Percentiles rank a stretch among this genome's conserved stretches.
These are phyloP conservation scores for Platygyra sinensis DNA, from an alignment of 64 coral and sea anemone genomes.

Conservation along the genomic window DNA sequence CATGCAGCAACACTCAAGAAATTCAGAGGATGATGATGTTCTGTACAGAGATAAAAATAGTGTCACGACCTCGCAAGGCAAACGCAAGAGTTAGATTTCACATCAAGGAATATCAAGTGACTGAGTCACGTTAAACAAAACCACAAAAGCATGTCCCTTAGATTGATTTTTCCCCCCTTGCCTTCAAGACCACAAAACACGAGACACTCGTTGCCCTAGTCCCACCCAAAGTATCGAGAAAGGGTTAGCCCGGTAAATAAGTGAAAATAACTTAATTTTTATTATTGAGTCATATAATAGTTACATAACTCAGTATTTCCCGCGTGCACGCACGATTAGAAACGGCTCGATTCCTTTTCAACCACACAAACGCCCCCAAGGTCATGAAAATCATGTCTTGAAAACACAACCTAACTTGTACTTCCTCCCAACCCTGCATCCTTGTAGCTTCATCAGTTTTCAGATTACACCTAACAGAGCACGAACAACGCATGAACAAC, in stretches of 20 bases:
- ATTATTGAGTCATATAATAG: background rate
- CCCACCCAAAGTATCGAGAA: background rate
- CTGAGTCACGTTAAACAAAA: conserved; percentile 63
- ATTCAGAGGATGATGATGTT: background rate
- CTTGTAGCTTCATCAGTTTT: background rate
- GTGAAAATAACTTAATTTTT: background rate
- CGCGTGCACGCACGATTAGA: background rate
- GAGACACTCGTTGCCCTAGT: background rate
- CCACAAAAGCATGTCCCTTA: conserved; percentile 10
- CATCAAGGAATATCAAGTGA: conserved; percentile 35
- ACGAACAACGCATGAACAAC: background rate
- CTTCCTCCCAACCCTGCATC: background rate
- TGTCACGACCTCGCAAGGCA: conserved; percentile 14
- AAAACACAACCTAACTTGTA: background rate
- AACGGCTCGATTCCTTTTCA: conserved; percentile 10
- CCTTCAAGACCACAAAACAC: background rate
- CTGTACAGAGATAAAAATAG: background rate
- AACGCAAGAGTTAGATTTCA: conserved; percentile 23
- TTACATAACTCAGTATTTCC: background rate
- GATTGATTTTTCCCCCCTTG: background rate
- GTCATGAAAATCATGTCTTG: background rate
- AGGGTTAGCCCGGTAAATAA: background rate
- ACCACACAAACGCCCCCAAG: background rate
- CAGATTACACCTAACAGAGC: background rate
- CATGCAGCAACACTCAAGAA: background rate